Evolutionary conservation across 2,113 vertebrate species (phyloP), one percentile per base, ranked within the genome.

Genomic region (Acrocephalus arundinaceus): DNA sequence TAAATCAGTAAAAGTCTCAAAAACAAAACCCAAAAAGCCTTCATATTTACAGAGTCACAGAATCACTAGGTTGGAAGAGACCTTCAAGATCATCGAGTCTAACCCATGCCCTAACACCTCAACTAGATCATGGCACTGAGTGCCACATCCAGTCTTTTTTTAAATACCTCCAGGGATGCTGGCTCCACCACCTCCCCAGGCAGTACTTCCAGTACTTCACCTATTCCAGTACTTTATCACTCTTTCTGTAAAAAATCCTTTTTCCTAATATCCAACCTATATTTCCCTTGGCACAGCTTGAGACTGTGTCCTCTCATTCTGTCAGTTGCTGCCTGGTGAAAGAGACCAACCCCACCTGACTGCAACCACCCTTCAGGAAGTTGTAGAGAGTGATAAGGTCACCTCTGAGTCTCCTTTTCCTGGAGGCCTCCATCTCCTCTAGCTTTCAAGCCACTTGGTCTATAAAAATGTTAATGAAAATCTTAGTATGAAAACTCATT

Each of bases 1-100:
- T 97, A 94, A 97, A 97, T 97, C 93, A 97, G 46, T 74, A 71
- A 46, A 91, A 79, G 48, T 89, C 77, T 95, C 89, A 49, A 90
- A 95, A 91, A 68, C 39, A 45, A 66, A 66, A 54, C 15, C 7
- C 33, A 30, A 95, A 84, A 78, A 20, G 5, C 6, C 35, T 95
- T 97, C 37, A 27, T 96, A 89, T 94, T 97, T 96, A 87, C 31
- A 79, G 31, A 54, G 52, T 39, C 30, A 74, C 23, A 57, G 59
- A 41, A 51, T 51, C 1, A 27, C 13, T 22, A 3, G 31, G 15
- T 18, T 43, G 31, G 48, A n/a, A 52, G 48, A n/a, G 24, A 65
- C 31, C 37, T 54, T 45, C 7, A 6, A 65, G 61, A 28, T 43
- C 14, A 41, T 20, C 0, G 2, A 43, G 14, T 52, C 24, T 24